Percentiles rank a stretch among this genome's conserved stretches.
phyloP scores from a whole-genome alignment of 2,888 invertebrate genomes.

The Oeneis ivallda region DNA sequence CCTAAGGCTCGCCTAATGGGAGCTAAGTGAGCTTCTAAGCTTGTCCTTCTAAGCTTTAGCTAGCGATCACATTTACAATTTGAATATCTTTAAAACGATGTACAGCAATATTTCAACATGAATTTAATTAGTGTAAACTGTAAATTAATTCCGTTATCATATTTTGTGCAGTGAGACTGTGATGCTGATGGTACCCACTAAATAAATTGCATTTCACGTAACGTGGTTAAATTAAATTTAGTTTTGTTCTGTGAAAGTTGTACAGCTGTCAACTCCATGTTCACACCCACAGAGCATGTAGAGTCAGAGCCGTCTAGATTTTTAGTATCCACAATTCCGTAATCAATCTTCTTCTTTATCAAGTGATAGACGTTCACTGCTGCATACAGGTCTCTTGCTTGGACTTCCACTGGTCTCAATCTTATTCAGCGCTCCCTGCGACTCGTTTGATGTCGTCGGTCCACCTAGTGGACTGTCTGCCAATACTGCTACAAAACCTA shows the following conservation, averaged over 20 bases:
- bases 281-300: not conserved
- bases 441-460: no score
- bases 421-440: no score
- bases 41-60: conserved; percentile 60
- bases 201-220: not conserved
- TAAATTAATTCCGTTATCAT: not conserved
- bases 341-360: no score
- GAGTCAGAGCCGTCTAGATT: not conserved
- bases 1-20: conserved; percentile 68
- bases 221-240: not conserved
- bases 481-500: no score
- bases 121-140: not conserved
- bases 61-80: conserved; percentile 36
- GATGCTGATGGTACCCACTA: not conserved
- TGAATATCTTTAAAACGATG: conserved; percentile 24
- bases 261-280: not conserved
- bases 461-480: no score
- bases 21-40: conserved; percentile 67
- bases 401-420: no score
- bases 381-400: no score
- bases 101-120: not conserved
- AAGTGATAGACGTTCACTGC: no score
- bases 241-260: not conserved
- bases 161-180: not conserved
- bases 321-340: not conserved